phyloP scores from a whole-genome alignment of 2,888 invertebrate genomes.

The Ormyrus nitidulus region DNA sequence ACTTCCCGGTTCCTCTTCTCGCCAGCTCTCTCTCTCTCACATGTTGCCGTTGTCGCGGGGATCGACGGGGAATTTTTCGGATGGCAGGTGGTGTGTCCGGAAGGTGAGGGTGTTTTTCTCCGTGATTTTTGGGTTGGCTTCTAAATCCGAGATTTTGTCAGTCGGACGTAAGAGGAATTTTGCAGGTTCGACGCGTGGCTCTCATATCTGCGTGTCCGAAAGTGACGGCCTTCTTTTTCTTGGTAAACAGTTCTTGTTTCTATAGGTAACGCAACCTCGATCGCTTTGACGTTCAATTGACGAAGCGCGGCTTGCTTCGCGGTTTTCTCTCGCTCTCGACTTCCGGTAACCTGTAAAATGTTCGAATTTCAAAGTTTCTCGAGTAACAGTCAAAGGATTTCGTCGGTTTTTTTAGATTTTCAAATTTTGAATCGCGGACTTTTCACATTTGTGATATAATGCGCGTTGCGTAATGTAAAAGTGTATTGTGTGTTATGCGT shows the following conservation, averaged over 20 bases:
- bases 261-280: conserved; percentile 23
- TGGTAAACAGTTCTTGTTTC: conserved; percentile 38
- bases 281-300: no score
- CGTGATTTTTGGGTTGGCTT: no score
- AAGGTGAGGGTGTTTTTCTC: no score
- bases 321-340: not conserved
- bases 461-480: no score
- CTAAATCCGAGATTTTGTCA: not conserved
- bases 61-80: conserved; percentile 5
- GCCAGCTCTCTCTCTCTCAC: not conserved
- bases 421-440: no score
- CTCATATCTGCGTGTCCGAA: conserved; percentile 34
- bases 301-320: not conserved
- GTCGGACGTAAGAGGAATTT: conserved; percentile 10
- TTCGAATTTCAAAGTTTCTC: no score
- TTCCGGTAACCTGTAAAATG: not conserved
- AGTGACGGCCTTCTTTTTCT: conserved; percentile 39
- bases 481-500: no score
- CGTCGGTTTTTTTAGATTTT: no score
- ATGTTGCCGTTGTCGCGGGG: conserved; percentile 13
- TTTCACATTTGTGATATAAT: no score
- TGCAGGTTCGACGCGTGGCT: conserved; percentile 17
- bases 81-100: not conserved
- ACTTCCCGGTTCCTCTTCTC: not conserved
- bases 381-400: no score